A percentile compares a stretch with the other conserved stretches of the same genome.
Evolutionary conservation across 2,113 vertebrate species (phyloP).

Genomic region (Onychorhynchus coronatus): DNA sequence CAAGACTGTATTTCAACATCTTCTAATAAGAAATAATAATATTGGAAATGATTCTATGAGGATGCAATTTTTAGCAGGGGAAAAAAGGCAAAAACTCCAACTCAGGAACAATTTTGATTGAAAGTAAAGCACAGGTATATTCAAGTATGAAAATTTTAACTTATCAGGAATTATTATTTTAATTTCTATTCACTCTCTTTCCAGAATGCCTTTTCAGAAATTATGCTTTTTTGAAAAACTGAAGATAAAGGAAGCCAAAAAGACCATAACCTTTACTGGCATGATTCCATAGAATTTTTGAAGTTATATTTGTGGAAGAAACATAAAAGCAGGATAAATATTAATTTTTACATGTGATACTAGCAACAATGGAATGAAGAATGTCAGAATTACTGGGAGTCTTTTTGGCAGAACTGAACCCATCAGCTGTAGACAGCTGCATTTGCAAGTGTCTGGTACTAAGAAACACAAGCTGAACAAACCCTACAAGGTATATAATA

Average conservation of each 20-base stretch:
- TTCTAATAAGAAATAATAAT: neutral
- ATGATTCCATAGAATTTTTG: neutral
- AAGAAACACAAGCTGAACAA: neutral
- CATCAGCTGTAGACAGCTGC: neutral
- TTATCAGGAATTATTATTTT: neutral
- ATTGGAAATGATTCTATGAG: neutral
- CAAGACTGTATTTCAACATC: neutral
- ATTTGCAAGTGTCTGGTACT: neutral
- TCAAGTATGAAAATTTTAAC: neutral
- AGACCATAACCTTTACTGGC: neutral
- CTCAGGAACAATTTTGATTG: neutral
- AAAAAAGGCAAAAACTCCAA: rapidly evolving
- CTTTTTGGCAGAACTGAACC: neutral
- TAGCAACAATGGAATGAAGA: neutral
- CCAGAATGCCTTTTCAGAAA: neutral
- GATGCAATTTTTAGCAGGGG: neutral
- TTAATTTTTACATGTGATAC: neutral
- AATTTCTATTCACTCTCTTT: neutral
- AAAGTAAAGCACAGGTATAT: neutral
- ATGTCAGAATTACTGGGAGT: neutral
- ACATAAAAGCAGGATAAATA: neutral
- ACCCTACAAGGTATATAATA: neutral
- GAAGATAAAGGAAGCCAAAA: neutral
- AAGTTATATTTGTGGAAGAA: neutral
- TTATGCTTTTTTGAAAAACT: neutral